phyloP scores from a whole-genome alignment of 2,888 invertebrate species.

The Autographa gamma region DNA sequence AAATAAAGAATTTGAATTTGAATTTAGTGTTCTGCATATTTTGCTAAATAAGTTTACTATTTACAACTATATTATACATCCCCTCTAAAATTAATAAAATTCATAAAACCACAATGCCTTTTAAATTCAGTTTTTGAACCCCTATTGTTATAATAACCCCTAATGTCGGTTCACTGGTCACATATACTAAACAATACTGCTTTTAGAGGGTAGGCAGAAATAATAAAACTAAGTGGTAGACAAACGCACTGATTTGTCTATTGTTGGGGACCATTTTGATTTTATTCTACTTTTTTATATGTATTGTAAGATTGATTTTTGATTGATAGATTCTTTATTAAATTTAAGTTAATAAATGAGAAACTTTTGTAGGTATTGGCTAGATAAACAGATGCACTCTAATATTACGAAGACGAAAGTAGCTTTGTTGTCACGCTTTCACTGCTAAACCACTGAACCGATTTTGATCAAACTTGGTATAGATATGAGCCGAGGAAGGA shows the following conservation, averaged over 20 bases:
- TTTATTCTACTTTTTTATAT: not conserved
- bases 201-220: conserved; percentile 5
- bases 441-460: too few species aligned
- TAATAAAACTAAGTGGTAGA: conserved; percentile 1
- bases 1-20: too few species aligned
- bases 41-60: too few species aligned
- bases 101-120: not conserved
- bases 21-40: too few species aligned
- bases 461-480: too few species aligned
- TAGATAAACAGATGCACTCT: too few species aligned
- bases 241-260: not conserved
- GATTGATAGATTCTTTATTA: not conserved
- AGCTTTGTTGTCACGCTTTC: too few species aligned
- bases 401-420: too few species aligned
- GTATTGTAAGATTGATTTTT: not conserved
- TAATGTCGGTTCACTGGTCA: not conserved
- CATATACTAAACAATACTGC: not conserved
- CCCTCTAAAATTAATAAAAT: not conserved
- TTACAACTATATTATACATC: not conserved
- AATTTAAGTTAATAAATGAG: too few species aligned
- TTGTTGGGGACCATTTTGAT: not conserved
- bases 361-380: too few species aligned
- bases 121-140: not conserved
- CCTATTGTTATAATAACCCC: not conserved
- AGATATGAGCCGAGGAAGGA: too few species aligned